Conservation (phyloP, 2,888 invertebrate genomes). For the Eremobia ochroleuca region DNA sequence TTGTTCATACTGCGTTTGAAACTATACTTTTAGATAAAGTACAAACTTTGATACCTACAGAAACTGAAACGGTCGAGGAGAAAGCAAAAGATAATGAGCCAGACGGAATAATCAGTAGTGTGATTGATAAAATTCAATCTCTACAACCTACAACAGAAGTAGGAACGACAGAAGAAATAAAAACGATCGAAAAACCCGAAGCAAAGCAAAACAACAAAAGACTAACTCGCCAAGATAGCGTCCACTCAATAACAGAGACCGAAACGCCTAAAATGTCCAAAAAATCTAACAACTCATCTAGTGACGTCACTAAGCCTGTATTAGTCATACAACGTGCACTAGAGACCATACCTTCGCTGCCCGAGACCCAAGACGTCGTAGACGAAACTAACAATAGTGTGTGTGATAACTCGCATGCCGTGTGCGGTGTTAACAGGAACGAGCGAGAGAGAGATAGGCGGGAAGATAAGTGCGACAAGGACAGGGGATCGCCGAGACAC, state of each 20-base stretch:
- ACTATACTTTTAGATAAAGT: constrained; percentile 88
- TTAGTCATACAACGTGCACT: constrained; percentile 83
- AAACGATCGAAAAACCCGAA: constrained; percentile 47
- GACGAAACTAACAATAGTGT: constrained; percentile 89
- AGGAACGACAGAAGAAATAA: constrained; percentile 5
- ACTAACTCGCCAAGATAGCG: constrained; percentile 83
- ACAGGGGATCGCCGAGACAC: constrained; percentile 87
- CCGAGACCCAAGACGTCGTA: constrained; percentile 83
- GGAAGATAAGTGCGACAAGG: constrained; percentile 77
- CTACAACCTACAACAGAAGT: constrained; percentile 13
- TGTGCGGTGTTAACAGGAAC: constrained; percentile 87
- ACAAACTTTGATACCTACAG: constrained; percentile 72
- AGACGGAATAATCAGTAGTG: constrained; percentile 27
- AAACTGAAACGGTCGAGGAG: background rate
- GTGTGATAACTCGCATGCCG: constrained; percentile 91
- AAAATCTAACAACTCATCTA: constrained; percentile 75
- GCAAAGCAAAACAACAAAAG: constrained; percentile 71
- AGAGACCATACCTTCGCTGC: constrained; percentile 87
- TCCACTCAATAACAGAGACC: constrained; percentile 79
- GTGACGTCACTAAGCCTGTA: constrained; percentile 79
- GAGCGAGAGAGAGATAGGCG: constrained; percentile 79
- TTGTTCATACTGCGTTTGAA: constrained; percentile 86
- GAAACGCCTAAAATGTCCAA: constrained; percentile 84
- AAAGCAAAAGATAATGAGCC: background rate
- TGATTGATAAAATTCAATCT: constrained; percentile 39